phyloP scores from a whole-genome alignment of 2,113 vertebrate species.

The Gallinago paraguaiae region DNA sequence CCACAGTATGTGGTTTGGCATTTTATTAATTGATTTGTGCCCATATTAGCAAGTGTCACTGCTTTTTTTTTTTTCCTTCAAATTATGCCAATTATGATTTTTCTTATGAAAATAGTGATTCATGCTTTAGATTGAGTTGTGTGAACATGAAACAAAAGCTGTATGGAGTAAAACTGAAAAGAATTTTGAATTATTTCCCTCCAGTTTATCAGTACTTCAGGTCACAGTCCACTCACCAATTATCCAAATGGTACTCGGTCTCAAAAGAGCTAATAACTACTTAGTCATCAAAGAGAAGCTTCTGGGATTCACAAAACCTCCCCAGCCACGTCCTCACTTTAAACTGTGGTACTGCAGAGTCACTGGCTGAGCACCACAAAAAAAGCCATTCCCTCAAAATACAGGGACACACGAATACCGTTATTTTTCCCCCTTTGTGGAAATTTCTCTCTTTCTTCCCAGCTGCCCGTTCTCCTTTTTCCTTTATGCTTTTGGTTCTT shows the following conservation, averaged over 20 bases:
- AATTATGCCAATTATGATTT: constrained; percentile 53
- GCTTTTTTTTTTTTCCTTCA: neutral
- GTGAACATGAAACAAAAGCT: constrained; percentile 57
- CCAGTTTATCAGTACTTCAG: constrained; percentile 33
- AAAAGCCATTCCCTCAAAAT: neutral
- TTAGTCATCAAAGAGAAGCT: constrained; percentile 49
- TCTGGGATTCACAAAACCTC: neutral
- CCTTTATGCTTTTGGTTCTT: neutral
- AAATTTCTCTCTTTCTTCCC: neutral
- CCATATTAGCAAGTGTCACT: constrained; percentile 2
- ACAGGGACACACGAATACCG: neutral
- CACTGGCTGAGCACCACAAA: neutral
- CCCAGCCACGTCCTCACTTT: neutral
- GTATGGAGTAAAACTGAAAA: constrained; percentile 47
- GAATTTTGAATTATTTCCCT: constrained; percentile 27
- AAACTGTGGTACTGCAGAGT: neutral
- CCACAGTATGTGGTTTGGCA: constrained; percentile 1
- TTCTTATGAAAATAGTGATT: constrained; percentile 22
- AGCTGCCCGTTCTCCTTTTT: neutral
- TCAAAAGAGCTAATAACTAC: constrained; percentile 42
- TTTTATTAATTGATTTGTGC: constrained; percentile 62
- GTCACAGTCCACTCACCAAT: constrained; percentile 61
- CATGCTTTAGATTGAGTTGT: constrained; percentile 33
- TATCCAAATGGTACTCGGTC: neutral
- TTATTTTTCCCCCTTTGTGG: accelerated